Percentiles rank a stretch among this genome's conserved stretches.
Conservation (phyloP, 2,888 invertebrate genomes). For the Drosophila quinaria region DNA sequence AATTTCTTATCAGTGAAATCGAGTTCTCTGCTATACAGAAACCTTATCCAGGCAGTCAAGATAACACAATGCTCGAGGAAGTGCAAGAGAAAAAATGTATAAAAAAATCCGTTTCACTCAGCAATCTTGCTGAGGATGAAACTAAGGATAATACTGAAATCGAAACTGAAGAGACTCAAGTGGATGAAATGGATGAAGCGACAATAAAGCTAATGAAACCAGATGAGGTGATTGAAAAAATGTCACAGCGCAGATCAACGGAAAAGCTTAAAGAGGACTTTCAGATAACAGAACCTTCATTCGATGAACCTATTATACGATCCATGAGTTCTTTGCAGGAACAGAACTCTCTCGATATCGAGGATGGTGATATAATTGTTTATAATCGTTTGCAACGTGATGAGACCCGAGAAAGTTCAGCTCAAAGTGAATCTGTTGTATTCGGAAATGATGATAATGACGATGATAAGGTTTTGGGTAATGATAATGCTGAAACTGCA, state of each 20-base stretch:
- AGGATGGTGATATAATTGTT: conserved; percentile 76
- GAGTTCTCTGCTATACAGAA: conserved; percentile 24
- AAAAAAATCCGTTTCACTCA: conserved; percentile 54
- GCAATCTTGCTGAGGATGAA: not conserved
- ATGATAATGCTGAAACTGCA: conserved; percentile 37
- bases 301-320: conserved; percentile 69
- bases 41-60: not conserved
- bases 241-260: conserved; percentile 72
- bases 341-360: conserved; percentile 61
- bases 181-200: conserved; percentile 51
- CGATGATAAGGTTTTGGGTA: conserved; percentile 16
- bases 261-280: conserved; percentile 39
- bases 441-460: conserved; percentile 55
- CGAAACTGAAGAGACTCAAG: not conserved
- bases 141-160: not conserved
- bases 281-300: conserved; percentile 40
- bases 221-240: conserved; percentile 75
- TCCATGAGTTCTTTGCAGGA: conserved; percentile 69
- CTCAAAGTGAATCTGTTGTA: conserved; percentile 78
- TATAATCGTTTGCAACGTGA: conserved; percentile 67
- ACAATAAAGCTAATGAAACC: conserved; percentile 74
- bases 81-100: conserved; percentile 57
- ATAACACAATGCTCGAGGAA: conserved; percentile 38
- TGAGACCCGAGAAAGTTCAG: conserved; percentile 77
- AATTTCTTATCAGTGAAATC: conserved; percentile 51